phyloP scores from a whole-genome alignment of 2,113 vertebrate genomes.

The Malaclemys terrapin region DNA sequence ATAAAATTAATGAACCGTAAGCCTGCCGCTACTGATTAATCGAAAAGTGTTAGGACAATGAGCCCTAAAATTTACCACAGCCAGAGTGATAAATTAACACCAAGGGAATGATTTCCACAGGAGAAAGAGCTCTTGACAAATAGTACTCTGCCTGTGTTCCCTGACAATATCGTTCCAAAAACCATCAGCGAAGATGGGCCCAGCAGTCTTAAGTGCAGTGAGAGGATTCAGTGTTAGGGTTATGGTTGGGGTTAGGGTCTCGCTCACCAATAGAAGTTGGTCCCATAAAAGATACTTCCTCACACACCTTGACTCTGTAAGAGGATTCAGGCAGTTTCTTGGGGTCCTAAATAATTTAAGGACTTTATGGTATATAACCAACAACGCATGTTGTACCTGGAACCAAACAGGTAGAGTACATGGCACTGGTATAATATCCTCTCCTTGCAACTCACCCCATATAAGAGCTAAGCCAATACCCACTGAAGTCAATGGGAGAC shows the following conservation, averaged over 20 bases:
- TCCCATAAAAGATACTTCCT: background rate
- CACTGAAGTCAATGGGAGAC: background rate
- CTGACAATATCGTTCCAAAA: background rate
- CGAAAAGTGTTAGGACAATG: background rate
- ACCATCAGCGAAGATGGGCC: background rate
- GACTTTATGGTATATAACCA: background rate
- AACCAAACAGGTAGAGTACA: background rate
- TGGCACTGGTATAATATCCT: too few relatives aligned
- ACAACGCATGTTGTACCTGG: background rate
- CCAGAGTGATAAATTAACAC: background rate
- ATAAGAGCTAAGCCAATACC: background rate
- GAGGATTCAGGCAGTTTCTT: background rate
- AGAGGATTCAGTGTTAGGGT: background rate
- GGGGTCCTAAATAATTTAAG: background rate
- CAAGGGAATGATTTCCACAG: background rate
- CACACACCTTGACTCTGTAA: background rate
- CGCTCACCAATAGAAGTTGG: background rate
- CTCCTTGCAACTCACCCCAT: background rate
- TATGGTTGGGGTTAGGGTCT: background rate
- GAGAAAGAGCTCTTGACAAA: background rate
- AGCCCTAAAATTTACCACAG: background rate
- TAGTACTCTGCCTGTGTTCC: background rate
- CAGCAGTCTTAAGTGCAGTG: background rate
- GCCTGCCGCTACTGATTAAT: background rate
- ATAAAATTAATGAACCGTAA: rapidly evolving